phyloP scores from a whole-genome alignment of 2,113 vertebrate genomes.

The Saccopteryx bilineata region DNA sequence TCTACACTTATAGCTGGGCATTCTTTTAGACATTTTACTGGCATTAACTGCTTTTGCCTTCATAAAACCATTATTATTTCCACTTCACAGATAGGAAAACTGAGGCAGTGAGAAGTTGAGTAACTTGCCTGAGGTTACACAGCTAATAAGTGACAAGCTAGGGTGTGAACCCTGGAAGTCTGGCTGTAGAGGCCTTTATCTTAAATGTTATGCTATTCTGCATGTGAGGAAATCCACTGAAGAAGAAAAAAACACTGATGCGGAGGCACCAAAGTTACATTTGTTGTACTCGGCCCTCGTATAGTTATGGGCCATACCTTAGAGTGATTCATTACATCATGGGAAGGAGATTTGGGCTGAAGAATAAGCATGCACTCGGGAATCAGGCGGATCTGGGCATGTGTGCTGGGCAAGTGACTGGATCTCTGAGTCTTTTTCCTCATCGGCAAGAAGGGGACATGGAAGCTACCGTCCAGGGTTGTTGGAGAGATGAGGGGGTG shows the following conservation, averaged over 20 bases:
- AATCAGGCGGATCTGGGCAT: neutral
- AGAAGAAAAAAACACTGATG: neutral
- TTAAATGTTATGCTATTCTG: neutral
- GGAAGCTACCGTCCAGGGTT: neutral
- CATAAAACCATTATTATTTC: neutral
- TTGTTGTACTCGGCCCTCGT: neutral
- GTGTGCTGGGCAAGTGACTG: neutral
- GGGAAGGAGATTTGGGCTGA: conserved; percentile 1
- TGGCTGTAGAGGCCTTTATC: neutral
- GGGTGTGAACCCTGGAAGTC: neutral
- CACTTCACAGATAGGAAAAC: neutral
- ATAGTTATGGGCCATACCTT: neutral
- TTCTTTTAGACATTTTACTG: neutral
- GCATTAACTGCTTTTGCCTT: neutral
- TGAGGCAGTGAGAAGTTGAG: neutral
- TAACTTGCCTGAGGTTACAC: neutral
- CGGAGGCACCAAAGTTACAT: neutral
- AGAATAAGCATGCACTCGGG: neutral
- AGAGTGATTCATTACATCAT: neutral
- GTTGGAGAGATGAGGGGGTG: neutral
- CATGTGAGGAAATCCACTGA: neutral
- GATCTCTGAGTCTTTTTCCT: neutral
- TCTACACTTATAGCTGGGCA: rapidly evolving
- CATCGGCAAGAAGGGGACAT: neutral
- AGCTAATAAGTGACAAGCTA: neutral